Evolutionary conservation across 1,140 invertebrate genomes (phyloP), one percentile per base, ranked within the genome.

Genomic region (Physella acuta): DNA sequence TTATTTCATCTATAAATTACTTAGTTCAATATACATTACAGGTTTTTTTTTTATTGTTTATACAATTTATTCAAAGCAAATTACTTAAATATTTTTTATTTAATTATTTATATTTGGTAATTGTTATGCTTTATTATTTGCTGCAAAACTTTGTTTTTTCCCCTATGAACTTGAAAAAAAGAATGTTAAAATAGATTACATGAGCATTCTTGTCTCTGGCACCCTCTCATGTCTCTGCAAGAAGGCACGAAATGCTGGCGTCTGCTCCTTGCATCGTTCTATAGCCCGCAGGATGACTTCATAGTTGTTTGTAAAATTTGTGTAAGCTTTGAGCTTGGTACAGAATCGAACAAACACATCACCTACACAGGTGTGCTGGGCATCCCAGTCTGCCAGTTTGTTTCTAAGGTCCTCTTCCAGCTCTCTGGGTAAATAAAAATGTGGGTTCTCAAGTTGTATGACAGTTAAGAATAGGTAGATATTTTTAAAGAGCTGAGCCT

Each of bases 321-420:
- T 78, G 73, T 84, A 84, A 17, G 74, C 73, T 56, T 79, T 81
- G 24, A 82, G 63, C 34, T 75, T 74, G 0, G 71, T 71, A 68
- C 75, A 78, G 67, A 84, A 81, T 64, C 79, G 78, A 20, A 84
- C 71, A 73, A 84, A 82, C 36, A 82, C 76, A 70, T 84, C 82
- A 24, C 82, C 82, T n/a, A 84, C 56, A 58, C 81, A 82, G 0
- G 73, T 76, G 34, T 82, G 73, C 55, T 77, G 72, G 0, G 74
- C 17, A 44, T 76, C 72, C 81, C 81, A 84, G 33, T 79, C 77
- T 31, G 68, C 73, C 55, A 81, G 58, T 16, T 80, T 75, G 34
- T 75, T 76, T 71, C 78, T 75, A 24, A 84, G 60, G 55, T 84
- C 79, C 17, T 76, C 75, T 8, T 72, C 68, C 30, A 84, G 52